Evolutionary conservation across 2,888 invertebrate species (phyloP).

Genomic region (Phortica magna): DNA sequence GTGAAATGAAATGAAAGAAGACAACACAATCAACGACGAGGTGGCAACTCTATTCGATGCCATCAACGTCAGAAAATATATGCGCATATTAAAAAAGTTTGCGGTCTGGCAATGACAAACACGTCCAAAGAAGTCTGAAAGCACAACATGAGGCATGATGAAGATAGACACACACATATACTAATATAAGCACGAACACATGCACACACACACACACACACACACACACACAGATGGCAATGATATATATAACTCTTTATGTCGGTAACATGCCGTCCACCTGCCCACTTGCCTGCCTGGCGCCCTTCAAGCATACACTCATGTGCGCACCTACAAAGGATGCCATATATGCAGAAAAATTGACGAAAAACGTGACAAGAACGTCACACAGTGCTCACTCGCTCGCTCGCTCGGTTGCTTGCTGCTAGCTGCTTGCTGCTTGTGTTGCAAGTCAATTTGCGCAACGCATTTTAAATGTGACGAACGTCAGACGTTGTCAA

Average conservation of each 20-base stretch:
- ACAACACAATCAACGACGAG: constrained; percentile 43
- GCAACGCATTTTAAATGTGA: constrained; percentile 24
- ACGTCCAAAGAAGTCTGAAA: constrained; percentile 16
- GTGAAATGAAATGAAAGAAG: constrained; percentile 37
- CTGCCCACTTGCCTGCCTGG: not conserved
- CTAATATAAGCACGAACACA: not conserved
- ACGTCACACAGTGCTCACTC: not conserved
- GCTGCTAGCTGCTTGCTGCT: not conserved
- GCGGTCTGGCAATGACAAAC: constrained; percentile 67
- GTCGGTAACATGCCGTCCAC: too few relatives aligned
- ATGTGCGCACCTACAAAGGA: not conserved
- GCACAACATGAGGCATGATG: not conserved
- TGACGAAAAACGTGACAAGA: constrained; percentile 27
- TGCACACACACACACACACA: constrained; percentile 7
- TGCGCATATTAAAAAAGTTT: constrained; percentile 67
- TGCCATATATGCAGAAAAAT: not conserved
- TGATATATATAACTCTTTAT: not conserved
- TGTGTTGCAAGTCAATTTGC: constrained; percentile 24
- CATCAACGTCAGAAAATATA: constrained; percentile 69
- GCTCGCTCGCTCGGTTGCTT: too few relatives aligned
- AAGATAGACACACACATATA: constrained; percentile 16
- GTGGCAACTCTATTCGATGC: constrained; percentile 65
- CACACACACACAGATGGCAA: constrained; percentile 3
- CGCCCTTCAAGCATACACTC: too few relatives aligned
- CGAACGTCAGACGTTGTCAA: not conserved